These are phyloP conservation scores for Sinocyclocheilus maitianheensis DNA, from an alignment of 2,113 vertebrate species.

Conservation along the genomic window DNA sequence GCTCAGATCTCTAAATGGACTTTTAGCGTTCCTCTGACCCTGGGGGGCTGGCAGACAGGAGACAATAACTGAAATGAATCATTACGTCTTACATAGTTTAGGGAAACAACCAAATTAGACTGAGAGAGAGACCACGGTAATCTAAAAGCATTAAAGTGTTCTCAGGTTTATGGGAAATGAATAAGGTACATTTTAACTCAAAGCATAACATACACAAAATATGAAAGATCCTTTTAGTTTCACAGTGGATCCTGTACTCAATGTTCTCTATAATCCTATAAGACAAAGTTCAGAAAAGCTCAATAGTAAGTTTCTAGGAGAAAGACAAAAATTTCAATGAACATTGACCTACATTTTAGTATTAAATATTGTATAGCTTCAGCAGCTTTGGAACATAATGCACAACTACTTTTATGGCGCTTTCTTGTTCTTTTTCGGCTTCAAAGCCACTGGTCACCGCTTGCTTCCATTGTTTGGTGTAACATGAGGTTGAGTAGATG, in stretches of 20 bases:
- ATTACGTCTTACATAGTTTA: neutral
- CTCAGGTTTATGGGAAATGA: neutral
- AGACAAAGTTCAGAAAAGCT: neutral
- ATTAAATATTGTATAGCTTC: neutral
- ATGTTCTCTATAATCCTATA: neutral
- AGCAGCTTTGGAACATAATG: neutral
- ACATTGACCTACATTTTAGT: neutral
- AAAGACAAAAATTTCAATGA: neutral
- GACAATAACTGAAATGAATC: constrained; percentile 11
- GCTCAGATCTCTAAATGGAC: neutral
- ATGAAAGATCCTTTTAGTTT: neutral
- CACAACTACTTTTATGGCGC: too few relatives aligned
- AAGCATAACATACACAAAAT: neutral
- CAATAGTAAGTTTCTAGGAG: neutral
- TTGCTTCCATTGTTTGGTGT: neutral
- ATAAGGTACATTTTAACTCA: neutral
- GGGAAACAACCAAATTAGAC: neutral
- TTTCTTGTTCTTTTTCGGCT: too few relatives aligned
- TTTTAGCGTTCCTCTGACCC: constrained; percentile 3
- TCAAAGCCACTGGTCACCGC: neutral
- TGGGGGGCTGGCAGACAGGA: neutral
- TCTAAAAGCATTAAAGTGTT: neutral
- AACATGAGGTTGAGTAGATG: neutral
- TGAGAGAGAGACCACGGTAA: neutral
- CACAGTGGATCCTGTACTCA: neutral